Evolutionary conservation across 1,140 invertebrate genomes (phyloP), one percentile per base, ranked within the genome.

Genomic region (Drosophila sp.): DNA sequence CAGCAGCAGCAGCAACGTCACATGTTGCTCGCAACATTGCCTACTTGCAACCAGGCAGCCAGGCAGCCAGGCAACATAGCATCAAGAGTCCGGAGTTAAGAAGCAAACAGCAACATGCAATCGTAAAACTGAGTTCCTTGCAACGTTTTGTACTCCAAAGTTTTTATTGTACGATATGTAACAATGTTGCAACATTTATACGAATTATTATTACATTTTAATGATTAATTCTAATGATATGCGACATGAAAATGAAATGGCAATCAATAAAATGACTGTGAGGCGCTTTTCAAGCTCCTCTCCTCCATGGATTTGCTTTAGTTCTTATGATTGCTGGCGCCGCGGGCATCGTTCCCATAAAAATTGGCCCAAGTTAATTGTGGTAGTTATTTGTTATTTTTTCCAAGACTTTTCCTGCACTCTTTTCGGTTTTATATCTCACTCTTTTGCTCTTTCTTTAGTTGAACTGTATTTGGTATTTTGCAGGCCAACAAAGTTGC

Each of bases 161-260:
- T 43, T 76, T 72, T 51, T 56, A 58, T 36, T 67, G 73, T 59
- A 54, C 53, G 50, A 64, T 57, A 50, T 56, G 72, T 77, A 83
- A 90, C 83, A 86, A 58, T 90, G 89, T 90, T 89, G 89, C 89
- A 61, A 73, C 80, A 84, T 89, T 89, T 90, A 90, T 84, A 81
- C 84, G 80, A 74, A 82, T 89, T 90, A 90, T 90, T 90, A 90
- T 90, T 90, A 90, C 83, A 89, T 77, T 84, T 90, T 90, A 90
- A 90, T 90, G 87, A 90, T 90, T 90, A 90, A 90, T 90, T 90
- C 89, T 90, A 90, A 90, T 90, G 89, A 87, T 83, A 90, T 89
- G 89, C 89, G 80, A 89, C 82, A 90, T 87, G 81, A 81, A 83
- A 78, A 78, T 69, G 75, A 72, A 78, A 73, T 76, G 76, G 72